These are phyloP conservation scores for Phoebastria nigripes DNA, from an alignment of 2,797 vertebrate species.

Conservation along the genomic window DNA sequence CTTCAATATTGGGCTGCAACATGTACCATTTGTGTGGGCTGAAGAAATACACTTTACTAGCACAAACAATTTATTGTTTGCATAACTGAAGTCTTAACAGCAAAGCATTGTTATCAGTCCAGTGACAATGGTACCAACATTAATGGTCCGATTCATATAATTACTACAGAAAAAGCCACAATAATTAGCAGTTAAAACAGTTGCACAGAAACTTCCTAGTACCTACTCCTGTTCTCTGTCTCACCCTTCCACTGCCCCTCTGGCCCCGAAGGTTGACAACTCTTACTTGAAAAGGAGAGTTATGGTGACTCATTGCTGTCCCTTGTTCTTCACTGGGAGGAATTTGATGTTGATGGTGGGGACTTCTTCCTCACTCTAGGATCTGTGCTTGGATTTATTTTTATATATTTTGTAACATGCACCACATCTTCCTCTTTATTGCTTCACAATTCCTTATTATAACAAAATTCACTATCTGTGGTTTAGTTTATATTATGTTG, in stretches of 20 bases:
- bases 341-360: not conserved
- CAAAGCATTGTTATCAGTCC: not conserved
- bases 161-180: not conserved
- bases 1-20: not conserved
- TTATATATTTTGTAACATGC: not conserved
- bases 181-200: not conserved
- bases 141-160: not conserved
- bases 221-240: not conserved
- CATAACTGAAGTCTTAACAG: not conserved
- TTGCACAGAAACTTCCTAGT: not conserved
- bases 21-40: not conserved
- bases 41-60: not conserved
- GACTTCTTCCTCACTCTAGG: not conserved
- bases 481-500: not conserved
- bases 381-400: not conserved
- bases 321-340: not conserved
- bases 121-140: not conserved
- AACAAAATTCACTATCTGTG: not conserved
- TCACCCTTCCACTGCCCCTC: not conserved
- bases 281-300: not conserved
- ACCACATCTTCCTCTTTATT: not conserved
- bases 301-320: not conserved
- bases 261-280: not conserved
- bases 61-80: not conserved
- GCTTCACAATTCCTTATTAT: not conserved